Conservation (phyloP, 2,888 invertebrate species). For the Sarcophaga caerulescens region DNA sequence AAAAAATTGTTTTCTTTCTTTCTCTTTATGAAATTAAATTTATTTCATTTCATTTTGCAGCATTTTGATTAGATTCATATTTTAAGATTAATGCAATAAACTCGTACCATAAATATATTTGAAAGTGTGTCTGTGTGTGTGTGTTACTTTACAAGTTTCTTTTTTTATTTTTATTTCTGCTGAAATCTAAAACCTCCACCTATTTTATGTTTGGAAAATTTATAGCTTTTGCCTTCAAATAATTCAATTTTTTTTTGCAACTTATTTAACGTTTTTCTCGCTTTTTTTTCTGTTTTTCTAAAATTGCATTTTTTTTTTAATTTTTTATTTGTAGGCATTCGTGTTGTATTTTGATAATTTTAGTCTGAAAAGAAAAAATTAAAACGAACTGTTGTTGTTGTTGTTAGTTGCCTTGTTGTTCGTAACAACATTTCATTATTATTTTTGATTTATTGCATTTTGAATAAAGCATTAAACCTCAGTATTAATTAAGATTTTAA, state of each 20-base stretch:
- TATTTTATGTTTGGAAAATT: constrained; percentile 66
- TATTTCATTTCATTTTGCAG: constrained; percentile 11
- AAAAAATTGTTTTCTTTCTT: constrained; percentile 25
- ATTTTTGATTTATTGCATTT: constrained; percentile 64
- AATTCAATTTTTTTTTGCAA: constrained; percentile 53
- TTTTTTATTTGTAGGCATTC: constrained; percentile 61
- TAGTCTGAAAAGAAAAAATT: constrained; percentile 30
- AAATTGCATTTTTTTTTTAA: constrained; percentile 45
- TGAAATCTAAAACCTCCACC: constrained; percentile 67
- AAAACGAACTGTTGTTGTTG: constrained; percentile 42
- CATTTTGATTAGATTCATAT: constrained; percentile 54
- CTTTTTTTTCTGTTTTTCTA: constrained; percentile 33
- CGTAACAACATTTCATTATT: constrained; percentile 66
- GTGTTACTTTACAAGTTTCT: too few relatives aligned
- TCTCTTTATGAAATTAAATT: constrained; percentile 23
- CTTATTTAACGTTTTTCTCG: constrained; percentile 15
- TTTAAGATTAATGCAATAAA: constrained; percentile 45
- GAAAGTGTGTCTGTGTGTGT: too few relatives aligned
- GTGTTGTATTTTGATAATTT: constrained; percentile 43
- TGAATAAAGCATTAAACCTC: constrained; percentile 61
- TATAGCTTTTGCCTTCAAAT: constrained; percentile 62
- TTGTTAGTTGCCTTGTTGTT: constrained; percentile 2
- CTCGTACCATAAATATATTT: not conserved
- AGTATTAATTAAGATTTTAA: constrained; percentile 63
- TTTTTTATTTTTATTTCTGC: constrained; percentile 25